Percentiles rank a stretch among this genome's conserved stretches.
phyloP scores from a whole-genome alignment of 2,113 vertebrate species.

The Pedetes capensis region DNA sequence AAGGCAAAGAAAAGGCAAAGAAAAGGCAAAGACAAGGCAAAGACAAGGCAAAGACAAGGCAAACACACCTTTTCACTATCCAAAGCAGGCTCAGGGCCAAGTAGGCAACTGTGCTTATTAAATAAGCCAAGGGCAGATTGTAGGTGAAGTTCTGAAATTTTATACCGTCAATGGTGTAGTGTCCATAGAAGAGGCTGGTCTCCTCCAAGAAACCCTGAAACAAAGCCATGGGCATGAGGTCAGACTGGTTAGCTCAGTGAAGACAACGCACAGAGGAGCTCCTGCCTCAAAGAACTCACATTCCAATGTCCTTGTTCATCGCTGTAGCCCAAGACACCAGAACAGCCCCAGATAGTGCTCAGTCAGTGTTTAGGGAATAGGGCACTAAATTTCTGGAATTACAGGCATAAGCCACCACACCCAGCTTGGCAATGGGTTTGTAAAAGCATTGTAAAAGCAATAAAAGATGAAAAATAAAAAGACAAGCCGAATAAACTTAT shows the following conservation, averaged over 20 bases:
- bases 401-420: no score
- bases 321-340: not conserved
- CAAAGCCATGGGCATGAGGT: constrained; percentile 39
- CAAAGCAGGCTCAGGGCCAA: constrained; percentile 93
- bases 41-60: not conserved
- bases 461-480: not conserved
- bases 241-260: not conserved
- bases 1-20: constrained; percentile 18
- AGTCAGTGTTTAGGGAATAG: not conserved
- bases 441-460: no score
- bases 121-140: constrained; percentile 92
- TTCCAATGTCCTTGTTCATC: not conserved
- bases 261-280: not conserved
- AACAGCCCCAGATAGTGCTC: not conserved
- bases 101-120: constrained; percentile 90
- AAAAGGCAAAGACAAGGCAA: constrained; percentile 21
- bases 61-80: constrained; percentile 92
- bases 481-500: not conserved
- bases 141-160: constrained; percentile 83
- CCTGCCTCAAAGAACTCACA: not conserved
- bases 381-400: no score
- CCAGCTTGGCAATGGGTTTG: no score
- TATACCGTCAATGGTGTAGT: constrained; percentile 87
- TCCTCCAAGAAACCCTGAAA: constrained; percentile 94
- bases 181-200: constrained; percentile 96